phyloP scores from a whole-genome alignment of 2,888 invertebrate species.

The Fragum whitleyi region DNA sequence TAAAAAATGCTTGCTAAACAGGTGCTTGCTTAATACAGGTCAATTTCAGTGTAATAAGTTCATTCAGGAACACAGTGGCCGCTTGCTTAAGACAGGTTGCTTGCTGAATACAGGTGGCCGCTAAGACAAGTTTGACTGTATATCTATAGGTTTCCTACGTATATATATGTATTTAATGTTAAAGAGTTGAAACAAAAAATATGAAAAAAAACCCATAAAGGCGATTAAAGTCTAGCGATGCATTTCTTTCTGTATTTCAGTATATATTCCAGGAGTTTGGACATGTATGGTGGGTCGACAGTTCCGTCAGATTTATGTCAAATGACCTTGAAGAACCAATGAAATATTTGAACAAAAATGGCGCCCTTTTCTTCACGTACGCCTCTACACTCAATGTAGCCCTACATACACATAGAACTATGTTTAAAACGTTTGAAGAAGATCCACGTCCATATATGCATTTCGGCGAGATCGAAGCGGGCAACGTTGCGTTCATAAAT shows the following conservation, averaged over 20 bases:
- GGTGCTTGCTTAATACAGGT: too few species aligned
- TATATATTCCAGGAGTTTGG: constrained; percentile 39
- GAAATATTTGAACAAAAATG: constrained; percentile 35
- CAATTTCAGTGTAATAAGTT: too few species aligned
- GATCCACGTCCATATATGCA: constrained; percentile 34
- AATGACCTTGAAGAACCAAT: constrained; percentile 28
- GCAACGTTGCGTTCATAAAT: constrained; percentile 29
- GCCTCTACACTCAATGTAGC: constrained; percentile 28
- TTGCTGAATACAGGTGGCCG: too few species aligned
- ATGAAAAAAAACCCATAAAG: too few species aligned
- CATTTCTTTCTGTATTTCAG: constrained; percentile 33
- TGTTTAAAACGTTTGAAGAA: constrained; percentile 38
- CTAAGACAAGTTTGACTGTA: too few species aligned
- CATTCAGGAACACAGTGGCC: too few species aligned
- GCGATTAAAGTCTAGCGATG: too few species aligned
- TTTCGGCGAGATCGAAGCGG: constrained; percentile 46
- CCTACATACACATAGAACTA: constrained; percentile 29
- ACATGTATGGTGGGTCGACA: constrained; percentile 49
- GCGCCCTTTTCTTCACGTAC: constrained; percentile 44
- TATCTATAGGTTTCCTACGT: too few species aligned
- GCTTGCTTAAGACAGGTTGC: too few species aligned
- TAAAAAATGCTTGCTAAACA: too few species aligned
- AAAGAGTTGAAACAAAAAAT: too few species aligned
- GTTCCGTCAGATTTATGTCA: constrained; percentile 34
- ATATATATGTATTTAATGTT: too few species aligned